Percentiles rank a stretch among this genome's conserved stretches.
Conservation (phyloP, 1,140 invertebrate genomes). For the Prorops nasuta region DNA sequence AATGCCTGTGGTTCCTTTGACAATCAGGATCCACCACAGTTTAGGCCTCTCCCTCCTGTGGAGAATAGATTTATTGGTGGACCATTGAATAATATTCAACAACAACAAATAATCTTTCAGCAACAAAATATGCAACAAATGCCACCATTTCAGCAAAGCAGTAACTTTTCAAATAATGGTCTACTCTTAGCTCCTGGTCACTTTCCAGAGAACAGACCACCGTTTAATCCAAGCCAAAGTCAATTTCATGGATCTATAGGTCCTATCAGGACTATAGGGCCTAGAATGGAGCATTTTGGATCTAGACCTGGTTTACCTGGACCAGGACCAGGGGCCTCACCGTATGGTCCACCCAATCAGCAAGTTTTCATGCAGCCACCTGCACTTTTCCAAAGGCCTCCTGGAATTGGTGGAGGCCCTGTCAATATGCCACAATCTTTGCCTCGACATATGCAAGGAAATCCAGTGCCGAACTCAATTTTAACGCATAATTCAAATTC, state of each 20-base stretch:
- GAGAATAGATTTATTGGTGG: constrained; percentile 33
- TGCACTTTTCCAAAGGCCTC: constrained; percentile 20
- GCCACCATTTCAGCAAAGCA: constrained; percentile 22
- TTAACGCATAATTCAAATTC: constrained; percentile 25
- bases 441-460: constrained; percentile 29
- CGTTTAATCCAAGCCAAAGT: constrained; percentile 26
- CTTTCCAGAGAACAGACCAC: constrained; percentile 27
- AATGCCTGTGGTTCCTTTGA: too few relatives aligned
- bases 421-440: constrained; percentile 5
- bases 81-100: constrained; percentile 27
- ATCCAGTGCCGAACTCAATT: too few relatives aligned
- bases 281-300: constrained; percentile 34
- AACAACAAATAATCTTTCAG: constrained; percentile 36
- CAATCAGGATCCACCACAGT: constrained; percentile 34
- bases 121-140: constrained; percentile 29
- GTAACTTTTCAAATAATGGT: constrained; percentile 24
- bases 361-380: constrained; percentile 25
- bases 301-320: constrained; percentile 15
- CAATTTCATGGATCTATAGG: constrained; percentile 27
- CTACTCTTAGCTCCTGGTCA: constrained; percentile 20
- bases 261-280: constrained; percentile 16
- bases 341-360: constrained; percentile 37
- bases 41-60: constrained; percentile 39
- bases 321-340: constrained; percentile 21
- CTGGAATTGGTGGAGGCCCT: constrained; percentile 9